phyloP scores from a whole-genome alignment of 2,797 vertebrate species.

The Melanotaenia nigrans region DNA sequence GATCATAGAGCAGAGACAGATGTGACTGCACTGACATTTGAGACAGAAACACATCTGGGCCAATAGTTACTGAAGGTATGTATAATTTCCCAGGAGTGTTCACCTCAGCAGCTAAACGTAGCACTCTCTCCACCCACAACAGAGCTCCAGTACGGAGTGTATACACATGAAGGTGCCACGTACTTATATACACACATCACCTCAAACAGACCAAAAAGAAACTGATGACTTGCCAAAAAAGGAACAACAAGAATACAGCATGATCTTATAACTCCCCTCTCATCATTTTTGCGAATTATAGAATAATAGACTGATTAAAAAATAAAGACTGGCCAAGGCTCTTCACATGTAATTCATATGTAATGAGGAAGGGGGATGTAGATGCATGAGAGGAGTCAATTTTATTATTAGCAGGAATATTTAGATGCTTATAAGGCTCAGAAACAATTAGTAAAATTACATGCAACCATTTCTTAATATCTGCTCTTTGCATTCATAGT shows the following conservation, averaged over 20 bases:
- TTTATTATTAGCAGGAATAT: slow-evolving; percentile 37
- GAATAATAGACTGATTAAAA: slow-evolving; percentile 41
- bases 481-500: not conserved
- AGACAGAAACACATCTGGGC: slow-evolving; percentile 74
- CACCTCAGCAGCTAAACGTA: slow-evolving; percentile 41
- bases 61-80: slow-evolving; percentile 56
- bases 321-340: slow-evolving; percentile 47
- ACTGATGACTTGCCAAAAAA: slow-evolving; percentile 47
- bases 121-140: slow-evolving; percentile 30
- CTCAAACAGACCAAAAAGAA: slow-evolving; percentile 15
- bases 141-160: slow-evolving; percentile 4
- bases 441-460: slow-evolving; percentile 30
- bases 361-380: slow-evolving; percentile 52
- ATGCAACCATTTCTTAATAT: slow-evolving; percentile 13
- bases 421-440: slow-evolving; percentile 17
- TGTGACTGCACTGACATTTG: slow-evolving; percentile 61
- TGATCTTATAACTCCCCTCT: slow-evolving; percentile 48
- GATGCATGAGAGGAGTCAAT: slow-evolving; percentile 16
- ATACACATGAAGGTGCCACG: slow-evolving; percentile 20
- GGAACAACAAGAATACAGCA: slow-evolving; percentile 57
- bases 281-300: slow-evolving; percentile 35
- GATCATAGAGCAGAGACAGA: slow-evolving; percentile 60
- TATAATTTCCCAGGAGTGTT: slow-evolving; percentile 56
- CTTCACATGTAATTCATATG: slow-evolving; percentile 33
- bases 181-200: slow-evolving; percentile 28